Base-by-base conservation (phyloP, 2,888 invertebrate species). In the Pachycephus smyrnensis region DNA sequence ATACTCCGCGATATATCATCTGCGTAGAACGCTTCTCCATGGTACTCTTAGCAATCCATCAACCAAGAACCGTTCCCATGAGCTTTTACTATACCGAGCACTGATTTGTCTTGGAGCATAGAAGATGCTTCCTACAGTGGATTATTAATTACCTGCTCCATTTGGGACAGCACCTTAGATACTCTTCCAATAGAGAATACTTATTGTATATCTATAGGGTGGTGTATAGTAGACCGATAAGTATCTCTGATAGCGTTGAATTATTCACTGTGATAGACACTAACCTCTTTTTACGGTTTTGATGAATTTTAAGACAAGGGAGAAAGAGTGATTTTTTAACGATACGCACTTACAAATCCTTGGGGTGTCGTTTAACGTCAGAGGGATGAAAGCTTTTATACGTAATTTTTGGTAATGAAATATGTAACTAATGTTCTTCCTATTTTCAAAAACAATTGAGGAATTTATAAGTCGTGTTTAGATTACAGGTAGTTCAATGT, bases 41-140 rank as follows among this genome's bases (percentile, higher is more conserved):
- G 80, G 80, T 73, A 73, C 73, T 77, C 79, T 73, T 55, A 73
- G 75, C 83, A 80, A 85, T 85, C 83, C 83, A 83, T 85, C 84
- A 81, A 77, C 74, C 76, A 75, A 37, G 76, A 74, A 76, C 73
- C 30, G 37, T 76, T 82, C 80, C 84, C 82, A 77, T 77, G 82
- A 82, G 69, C 82, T 79, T 35, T 11, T 73, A 76, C 73, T 76
- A 75, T 35, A 11, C n/a, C 35, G 73, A 75, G 74, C 73, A 76
- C 76, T 75, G 76, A 68, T 55, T 80, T 80, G 82, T 73, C 77
- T 78, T 69, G 1, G 30, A 36, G 74, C 75, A 33, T 1, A 1
- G 31, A 33, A 33, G 30, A 71, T 33, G 71, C 6, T 71, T 33
- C 9, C 31, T 31, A 32, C 11, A 33, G 32, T 71, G 15, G 71